A percentile compares a stretch with the other conserved stretches of the same genome.
Conservation (phyloP, 2,113 vertebrate species). For the Poeciliopsis turrubarensis region DNA sequence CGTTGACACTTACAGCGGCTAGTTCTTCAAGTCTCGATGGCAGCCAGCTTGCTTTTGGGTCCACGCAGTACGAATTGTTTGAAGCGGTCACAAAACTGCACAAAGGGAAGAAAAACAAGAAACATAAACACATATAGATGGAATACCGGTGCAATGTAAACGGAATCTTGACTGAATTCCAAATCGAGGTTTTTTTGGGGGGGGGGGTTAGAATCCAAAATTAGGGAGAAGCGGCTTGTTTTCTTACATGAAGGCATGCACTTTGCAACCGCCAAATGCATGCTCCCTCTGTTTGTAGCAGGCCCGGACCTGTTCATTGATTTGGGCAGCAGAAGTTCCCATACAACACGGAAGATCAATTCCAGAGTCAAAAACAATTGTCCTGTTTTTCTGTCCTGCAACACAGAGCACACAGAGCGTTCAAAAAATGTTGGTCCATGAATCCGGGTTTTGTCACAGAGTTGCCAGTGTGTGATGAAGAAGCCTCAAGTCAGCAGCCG, state of each 20-base stretch:
- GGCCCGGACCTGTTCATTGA: neutral
- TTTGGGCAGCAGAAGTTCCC: neutral
- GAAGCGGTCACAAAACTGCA: neutral
- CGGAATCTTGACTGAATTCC: too few relatives aligned
- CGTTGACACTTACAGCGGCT: neutral
- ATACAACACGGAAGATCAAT: neutral
- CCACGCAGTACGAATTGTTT: neutral
- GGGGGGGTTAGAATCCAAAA: too few relatives aligned
- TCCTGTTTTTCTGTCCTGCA: too few relatives aligned
- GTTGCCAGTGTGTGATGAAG: too few relatives aligned
- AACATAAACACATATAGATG: too few relatives aligned
- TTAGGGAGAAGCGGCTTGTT: too few relatives aligned
- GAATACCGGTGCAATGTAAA: too few relatives aligned
- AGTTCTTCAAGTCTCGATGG: fast-evolving
- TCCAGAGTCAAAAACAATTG: fast-evolving
- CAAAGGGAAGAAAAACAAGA: neutral
- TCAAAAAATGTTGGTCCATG: too few relatives aligned
- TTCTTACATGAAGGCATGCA: neutral
- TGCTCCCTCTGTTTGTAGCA: neutral
- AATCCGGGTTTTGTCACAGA: too few relatives aligned
- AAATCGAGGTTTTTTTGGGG: too few relatives aligned
- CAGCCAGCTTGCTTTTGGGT: neutral
- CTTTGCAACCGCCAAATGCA: neutral
- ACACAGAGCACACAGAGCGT: too few relatives aligned
- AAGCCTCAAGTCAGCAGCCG: too few relatives aligned